A percentile compares a stretch with the other conserved stretches of the same genome.
These are phyloP conservation scores for Linurgus olivaceus DNA, from an alignment of 2,797 vertebrate genomes.

Conservation along the genomic window DNA sequence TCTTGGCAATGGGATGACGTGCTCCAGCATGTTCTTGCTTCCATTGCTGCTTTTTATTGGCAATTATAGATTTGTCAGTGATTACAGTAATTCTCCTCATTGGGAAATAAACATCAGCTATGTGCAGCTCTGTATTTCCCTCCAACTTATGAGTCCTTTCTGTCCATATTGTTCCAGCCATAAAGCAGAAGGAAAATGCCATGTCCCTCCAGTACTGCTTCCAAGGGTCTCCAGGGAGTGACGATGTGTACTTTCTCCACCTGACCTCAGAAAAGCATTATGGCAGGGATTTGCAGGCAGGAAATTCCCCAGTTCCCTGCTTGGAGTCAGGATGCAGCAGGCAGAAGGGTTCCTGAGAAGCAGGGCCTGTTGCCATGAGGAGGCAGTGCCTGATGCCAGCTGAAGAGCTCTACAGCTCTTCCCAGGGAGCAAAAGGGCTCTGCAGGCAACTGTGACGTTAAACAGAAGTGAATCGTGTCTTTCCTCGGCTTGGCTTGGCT, in stretches of 20 bases:
- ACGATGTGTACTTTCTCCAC: accelerated
- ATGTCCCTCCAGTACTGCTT: background rate
- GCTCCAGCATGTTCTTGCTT: background rate
- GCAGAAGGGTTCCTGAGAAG: background rate
- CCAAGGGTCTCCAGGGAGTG: background rate
- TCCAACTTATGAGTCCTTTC: background rate
- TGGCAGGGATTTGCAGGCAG: background rate
- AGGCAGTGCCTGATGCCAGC: background rate
- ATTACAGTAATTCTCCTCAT: background rate
- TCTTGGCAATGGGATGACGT: background rate
- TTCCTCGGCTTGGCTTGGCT: background rate
- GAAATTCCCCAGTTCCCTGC: background rate
- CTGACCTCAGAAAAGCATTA: background rate
- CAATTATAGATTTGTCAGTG: background rate
- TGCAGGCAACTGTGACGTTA: background rate
- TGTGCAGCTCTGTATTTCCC: background rate
- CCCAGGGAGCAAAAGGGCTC: background rate
- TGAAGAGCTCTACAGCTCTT: background rate
- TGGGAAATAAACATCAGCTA: background rate
- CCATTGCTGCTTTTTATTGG: background rate
- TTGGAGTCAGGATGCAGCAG: background rate
- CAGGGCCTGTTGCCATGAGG: accelerated
- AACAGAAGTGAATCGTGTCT: background rate
- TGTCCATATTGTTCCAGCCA: background rate
- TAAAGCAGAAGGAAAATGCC: background rate